Conservation (phyloP, 2,113 vertebrate genomes). For the Gulo gulo region DNA sequence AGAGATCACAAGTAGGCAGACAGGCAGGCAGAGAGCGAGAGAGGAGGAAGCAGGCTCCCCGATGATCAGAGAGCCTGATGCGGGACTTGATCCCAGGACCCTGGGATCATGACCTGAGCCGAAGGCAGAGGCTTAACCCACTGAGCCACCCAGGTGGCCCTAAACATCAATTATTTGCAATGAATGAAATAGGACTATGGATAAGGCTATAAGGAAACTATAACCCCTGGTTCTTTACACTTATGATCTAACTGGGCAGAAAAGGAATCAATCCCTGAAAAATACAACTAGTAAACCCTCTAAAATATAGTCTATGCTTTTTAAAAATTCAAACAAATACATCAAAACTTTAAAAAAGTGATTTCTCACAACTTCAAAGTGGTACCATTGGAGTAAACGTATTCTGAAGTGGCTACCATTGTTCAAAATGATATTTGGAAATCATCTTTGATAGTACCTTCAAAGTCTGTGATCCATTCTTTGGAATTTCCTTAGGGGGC, state of each 20-base stretch:
- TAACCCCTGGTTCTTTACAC: background rate
- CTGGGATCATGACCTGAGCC: too few species aligned
- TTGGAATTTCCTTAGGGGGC: slow-evolving; percentile 12
- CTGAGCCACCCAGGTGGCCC: too few species aligned
- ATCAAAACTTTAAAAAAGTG: background rate
- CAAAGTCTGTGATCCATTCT: background rate
- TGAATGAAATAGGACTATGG: background rate
- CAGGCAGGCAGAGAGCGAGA: too few species aligned
- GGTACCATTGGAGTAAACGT: slow-evolving; percentile 5
- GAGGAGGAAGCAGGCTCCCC: too few species aligned
- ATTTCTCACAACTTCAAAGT: background rate
- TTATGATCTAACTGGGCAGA: background rate
- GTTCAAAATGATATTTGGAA: slow-evolving; percentile 41
- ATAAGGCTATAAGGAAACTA: slow-evolving; percentile 6
- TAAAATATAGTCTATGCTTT: slow-evolving; percentile 8
- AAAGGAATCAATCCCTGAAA: background rate
- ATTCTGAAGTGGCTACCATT: slow-evolving; percentile 2
- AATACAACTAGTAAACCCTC: background rate
- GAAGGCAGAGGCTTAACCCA: too few species aligned
- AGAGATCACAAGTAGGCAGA: too few species aligned
- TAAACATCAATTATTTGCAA: slow-evolving; percentile 37
- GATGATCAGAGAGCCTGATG: too few species aligned
- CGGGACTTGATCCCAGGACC: too few species aligned
- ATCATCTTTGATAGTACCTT: background rate
- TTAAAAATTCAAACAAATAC: background rate